Evolutionary conservation across 2,888 invertebrate species (phyloP).

Genomic region (Cynaeus angustus): DNA sequence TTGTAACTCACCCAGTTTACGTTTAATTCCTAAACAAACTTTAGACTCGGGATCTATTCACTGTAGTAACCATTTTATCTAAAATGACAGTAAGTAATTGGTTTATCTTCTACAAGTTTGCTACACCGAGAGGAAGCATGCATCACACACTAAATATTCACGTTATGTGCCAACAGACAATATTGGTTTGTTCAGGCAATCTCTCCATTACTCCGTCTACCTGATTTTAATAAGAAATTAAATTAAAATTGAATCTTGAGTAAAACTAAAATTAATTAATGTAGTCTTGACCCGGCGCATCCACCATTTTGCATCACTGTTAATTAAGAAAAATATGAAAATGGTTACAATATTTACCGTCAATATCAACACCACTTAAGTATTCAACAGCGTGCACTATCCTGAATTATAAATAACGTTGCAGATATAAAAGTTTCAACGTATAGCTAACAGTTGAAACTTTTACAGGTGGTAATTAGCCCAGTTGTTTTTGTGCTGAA

Average conservation of each 20-base stretch:
- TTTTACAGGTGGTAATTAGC: slow-evolving; percentile 38
- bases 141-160: slow-evolving; percentile 60
- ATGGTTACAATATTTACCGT: too few species aligned
- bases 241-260: too few species aligned
- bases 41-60: slow-evolving; percentile 51
- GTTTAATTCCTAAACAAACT: slow-evolving; percentile 55
- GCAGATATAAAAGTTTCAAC: background rate
- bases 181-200: too few species aligned
- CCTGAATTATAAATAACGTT: background rate
- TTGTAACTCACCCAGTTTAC: slow-evolving; percentile 29
- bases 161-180: slow-evolving; percentile 11
- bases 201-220: too few species aligned
- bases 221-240: too few species aligned
- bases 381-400: too few species aligned
- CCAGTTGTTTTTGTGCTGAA: slow-evolving; percentile 27
- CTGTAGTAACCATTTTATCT: slow-evolving; percentile 60
- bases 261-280: too few species aligned
- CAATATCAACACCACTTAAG: too few species aligned
- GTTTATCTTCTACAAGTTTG: slow-evolving; percentile 60
- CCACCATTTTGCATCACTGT: too few species aligned
- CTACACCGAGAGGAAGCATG: slow-evolving; percentile 57
- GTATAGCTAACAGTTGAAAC: slow-evolving; percentile 33
- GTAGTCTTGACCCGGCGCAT: too few species aligned
- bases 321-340: too few species aligned
- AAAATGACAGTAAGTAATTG: slow-evolving; percentile 64